A percentile compares a stretch with the other conserved stretches of the same genome.
These are phyloP conservation scores for Xenus cinereus DNA, from an alignment of 2,113 vertebrate genomes.

Conservation along the genomic window DNA sequence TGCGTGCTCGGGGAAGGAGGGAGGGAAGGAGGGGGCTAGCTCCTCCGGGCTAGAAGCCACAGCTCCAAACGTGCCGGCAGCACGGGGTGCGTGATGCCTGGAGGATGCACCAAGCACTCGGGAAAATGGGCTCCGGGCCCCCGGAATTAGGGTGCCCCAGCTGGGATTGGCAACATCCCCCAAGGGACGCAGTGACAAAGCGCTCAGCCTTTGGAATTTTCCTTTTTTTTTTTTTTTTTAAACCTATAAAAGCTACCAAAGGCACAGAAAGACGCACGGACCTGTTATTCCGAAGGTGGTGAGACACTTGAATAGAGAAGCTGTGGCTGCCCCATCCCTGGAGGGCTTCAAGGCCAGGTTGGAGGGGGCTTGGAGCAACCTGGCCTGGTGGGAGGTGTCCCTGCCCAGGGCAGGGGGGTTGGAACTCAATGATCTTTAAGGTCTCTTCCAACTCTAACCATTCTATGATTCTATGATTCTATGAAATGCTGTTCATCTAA, in stretches of 20 bases:
- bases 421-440: too few relatives aligned
- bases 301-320: too few relatives aligned
- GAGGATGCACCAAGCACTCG: neutral
- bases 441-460: too few relatives aligned
- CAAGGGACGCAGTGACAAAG: neutral
- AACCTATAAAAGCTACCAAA: neutral
- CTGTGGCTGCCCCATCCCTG: too few relatives aligned
- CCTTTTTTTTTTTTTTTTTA: too few relatives aligned
- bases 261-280: neutral
- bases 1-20: neutral
- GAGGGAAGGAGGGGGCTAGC: neutral
- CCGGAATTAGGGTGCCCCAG: neutral
- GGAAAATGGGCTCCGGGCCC: neutral
- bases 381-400: too few relatives aligned
- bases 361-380: too few relatives aligned
- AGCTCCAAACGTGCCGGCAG: fast-evolving
- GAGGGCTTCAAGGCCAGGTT: too few relatives aligned
- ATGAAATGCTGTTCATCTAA: neutral
- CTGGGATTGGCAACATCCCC: neutral
- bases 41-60: neutral
- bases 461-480: too few relatives aligned
- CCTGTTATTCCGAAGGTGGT: too few relatives aligned
- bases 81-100: fast-evolving
- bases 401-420: too few relatives aligned
- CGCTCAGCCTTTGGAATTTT: too few relatives aligned